Evolutionary conservation across 2,113 vertebrate genomes (phyloP), one percentile per base, ranked within the genome.

Genomic region (Trichechus manatus): DNA sequence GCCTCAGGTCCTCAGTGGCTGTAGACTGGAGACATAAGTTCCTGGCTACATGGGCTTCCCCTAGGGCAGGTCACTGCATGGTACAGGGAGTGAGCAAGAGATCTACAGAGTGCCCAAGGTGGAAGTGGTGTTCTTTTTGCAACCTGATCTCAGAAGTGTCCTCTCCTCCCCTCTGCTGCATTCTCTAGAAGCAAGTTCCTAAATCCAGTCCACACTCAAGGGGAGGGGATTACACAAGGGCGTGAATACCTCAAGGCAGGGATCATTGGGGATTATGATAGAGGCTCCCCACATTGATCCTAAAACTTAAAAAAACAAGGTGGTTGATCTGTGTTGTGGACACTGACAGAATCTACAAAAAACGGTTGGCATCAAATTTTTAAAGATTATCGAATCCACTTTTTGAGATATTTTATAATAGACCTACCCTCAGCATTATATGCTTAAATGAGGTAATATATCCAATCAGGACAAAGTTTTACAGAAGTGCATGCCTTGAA

Each of bases 401-500:
- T 39, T 36, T 80, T 25, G 9, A 91, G 70, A 63, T 68, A 68
- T 91, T 96, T 91, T 13, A 1, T 78, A 68, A 79, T 11, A 89
- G 5, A 68, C 4, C 7, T 74, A 27, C 3, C 0, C 19, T 70
- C 33, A 25, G 17, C 68, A 64, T 61, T 68, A 81, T 10, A 78
- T 77, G 44, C 9, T 96, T 81, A 59, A 95, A 78, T 78, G 82
- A 87, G 27, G 11, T n/a, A 84, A 66, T 8, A 10, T 8, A 90
- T 74, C 36, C 84, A 91, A 81, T 72, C 82, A 92, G 56, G 6
- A 83, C 78, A 82, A 83, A 66, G 4, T 15, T 70, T 70, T 70
- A 10, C 10, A 59, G 15, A 86, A 20, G 25, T 63, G 1, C 2
- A 63, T 59, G 33, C 23, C 25, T 94, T 72, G 23, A 15, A 75